Evolutionary conservation across 2,888 invertebrate genomes (phyloP), one percentile per base, ranked within the genome.

Genomic region (Cheilosia pagana): DNA sequence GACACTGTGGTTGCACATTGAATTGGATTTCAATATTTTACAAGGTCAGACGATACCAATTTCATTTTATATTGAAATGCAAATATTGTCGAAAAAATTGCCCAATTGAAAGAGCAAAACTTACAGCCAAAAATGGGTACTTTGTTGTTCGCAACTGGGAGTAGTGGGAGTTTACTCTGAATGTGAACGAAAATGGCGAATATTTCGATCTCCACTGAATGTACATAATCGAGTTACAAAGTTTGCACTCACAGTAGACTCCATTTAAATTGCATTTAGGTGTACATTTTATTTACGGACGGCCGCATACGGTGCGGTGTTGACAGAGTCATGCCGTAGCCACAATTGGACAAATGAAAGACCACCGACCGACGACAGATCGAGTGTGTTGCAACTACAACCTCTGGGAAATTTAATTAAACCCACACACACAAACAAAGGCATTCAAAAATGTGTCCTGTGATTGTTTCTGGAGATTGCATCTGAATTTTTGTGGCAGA

Each of bases 321-420:
- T 48, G 21, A 62, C 16, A 21, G 57, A n/a, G 39, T 39, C 45
- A 28, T 21, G 16, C 28, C 8, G 12, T 19, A 23, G n/a, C 45
- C 45, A 48, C 68, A 45, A 57, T 43, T 55, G 39, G 19, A 8
- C 28, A 45, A 28, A 43, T 43, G 28, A 45, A 53, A 8, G 43
- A 19, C 41, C 7, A 7, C 28, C 28, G 19, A 28, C 19, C 8
- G 16, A 19, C 28, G 19, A 28, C 19, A 16, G 16, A 19, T 28
- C 53, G 8, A 43, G 6, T 53, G 14, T 4, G 3, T 8, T 28
- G 23, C 2, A n/a, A 48, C 16, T 28, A 31, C 2, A n/a, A 48
- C 28, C 6, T n/a, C 25, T 7, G 3, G 12, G 14, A 53, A 50
- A 41, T 57, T 68, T 68, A 68, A 81, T 81, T 68, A 72, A 59